Base-by-base conservation (phyloP, 2,113 vertebrate species). In the Sporophila hypoxantha region DNA sequence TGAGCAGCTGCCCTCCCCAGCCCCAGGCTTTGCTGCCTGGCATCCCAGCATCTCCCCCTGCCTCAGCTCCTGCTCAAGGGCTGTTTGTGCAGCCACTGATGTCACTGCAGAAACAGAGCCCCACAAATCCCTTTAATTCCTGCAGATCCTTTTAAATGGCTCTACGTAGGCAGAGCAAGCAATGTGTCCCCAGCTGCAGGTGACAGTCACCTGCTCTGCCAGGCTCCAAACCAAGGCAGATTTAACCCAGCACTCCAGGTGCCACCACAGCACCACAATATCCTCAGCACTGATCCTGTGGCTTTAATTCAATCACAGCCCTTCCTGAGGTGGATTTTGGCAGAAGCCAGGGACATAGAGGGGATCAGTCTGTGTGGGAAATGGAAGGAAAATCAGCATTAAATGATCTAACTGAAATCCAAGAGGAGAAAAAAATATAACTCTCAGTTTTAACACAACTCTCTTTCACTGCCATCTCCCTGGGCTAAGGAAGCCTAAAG, bases 61-160 rank as follows among this genome's bases (percentile, higher is more conserved):
- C 4, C 21, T 23, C 14, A 42, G 64, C 82, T 62, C 41, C 6
- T 5, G 83, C 85, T 75, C 59, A 11, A 56, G 73, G 36, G 77
- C 76, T 77, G 34, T n/a, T 91, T 49, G 74, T n/a, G 3, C 3
- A 91, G 81, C 57, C 79, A n/a, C 76, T 80, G 80, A 91, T 88
- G 90, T 82, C 92, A 94, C 77, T 37, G 68, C 4, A 88, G 68
- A 67, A 89, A 82, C 65, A 86, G 73, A 94, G 68, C 91, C 88
- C 37, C 85, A 39, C 16, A 79, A 92, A 93, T 41, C 93, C 90
- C 32, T 87, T 26, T 73, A 93, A 94, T 94, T 86, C 91, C 61
- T 23, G 34, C n/a, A 78, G 68, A 94, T 94, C 94, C 87, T 76
- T 91, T 93, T 70, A 88, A 94, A 92, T 53, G 82, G 50, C 82